phyloP scores from a whole-genome alignment of 2,888 invertebrate genomes.

The Agonopterix subpropinquella region DNA sequence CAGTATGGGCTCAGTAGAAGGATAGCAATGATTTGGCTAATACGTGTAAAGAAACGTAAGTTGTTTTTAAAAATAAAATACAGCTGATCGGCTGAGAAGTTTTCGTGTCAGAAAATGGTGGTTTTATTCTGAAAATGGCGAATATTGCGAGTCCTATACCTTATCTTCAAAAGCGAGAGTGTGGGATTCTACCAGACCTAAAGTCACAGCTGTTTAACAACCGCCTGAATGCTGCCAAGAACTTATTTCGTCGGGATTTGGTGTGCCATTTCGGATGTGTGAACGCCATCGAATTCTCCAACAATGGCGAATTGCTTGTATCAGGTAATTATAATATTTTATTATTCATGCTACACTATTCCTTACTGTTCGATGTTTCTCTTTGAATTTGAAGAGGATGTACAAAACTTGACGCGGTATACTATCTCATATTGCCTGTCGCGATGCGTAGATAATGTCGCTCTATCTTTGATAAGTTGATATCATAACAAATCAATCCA shows the following conservation, averaged over 20 bases:
- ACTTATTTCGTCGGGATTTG: constrained; percentile 89
- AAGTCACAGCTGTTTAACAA: constrained; percentile 77
- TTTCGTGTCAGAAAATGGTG: constrained; percentile 55
- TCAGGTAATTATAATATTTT: constrained; percentile 80
- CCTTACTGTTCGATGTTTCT: no score
- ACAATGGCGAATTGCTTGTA: constrained; percentile 88
- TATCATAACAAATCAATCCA: no score
- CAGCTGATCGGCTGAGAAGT: constrained; percentile 58
- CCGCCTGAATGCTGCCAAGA: constrained; percentile 81
- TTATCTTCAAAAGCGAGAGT: constrained; percentile 78
- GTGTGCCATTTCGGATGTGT: constrained; percentile 96
- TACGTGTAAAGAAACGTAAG: constrained; percentile 27
- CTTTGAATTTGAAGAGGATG: no score
- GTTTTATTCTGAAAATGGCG: constrained; percentile 60
- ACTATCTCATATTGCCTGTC: no score
- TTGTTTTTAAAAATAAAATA: constrained; percentile 60
- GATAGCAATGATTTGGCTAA: not conserved
- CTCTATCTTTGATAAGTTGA: no score
- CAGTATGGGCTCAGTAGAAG: no score
- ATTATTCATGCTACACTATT: constrained; percentile 1
- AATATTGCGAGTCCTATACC: constrained; percentile 75
- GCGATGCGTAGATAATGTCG: no score
- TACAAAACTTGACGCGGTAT: no score
- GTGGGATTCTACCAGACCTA: constrained; percentile 73
- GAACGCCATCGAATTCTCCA: constrained; percentile 96